These are phyloP conservation scores for Ailuropoda melanoleuca DNA, from an alignment of 2,113 vertebrate species.

Conservation along the genomic window DNA sequence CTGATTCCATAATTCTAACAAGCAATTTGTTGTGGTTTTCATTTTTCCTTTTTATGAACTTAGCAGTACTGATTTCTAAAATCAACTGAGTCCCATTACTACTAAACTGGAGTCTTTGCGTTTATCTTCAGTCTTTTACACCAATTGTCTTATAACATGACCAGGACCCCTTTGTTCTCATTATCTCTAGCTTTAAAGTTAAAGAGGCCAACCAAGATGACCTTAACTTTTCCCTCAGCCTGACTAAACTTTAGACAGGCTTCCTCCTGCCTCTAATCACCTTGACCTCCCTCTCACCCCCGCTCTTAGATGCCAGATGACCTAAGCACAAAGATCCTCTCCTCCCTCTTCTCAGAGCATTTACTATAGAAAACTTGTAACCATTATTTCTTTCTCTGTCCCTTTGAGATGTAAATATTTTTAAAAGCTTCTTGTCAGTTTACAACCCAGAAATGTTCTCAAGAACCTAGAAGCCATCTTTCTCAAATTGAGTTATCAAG, in stretches of 20 bases:
- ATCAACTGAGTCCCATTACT: neutral
- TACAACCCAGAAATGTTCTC: neutral
- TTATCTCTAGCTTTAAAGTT: neutral
- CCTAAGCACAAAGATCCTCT: neutral
- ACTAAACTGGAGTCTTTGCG: neutral
- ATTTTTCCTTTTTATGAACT: constrained; percentile 3
- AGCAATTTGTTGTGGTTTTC: neutral
- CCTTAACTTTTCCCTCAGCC: neutral
- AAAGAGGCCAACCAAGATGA: neutral
- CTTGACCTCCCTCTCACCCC: neutral
- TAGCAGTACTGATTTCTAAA: neutral
- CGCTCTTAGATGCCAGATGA: neutral
- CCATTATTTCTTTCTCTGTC: neutral
- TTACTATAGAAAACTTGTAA: neutral
- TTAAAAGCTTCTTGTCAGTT: neutral
- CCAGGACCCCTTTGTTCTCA: neutral
- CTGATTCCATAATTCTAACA: neutral
- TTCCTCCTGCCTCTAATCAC: neutral
- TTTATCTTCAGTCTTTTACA: neutral
- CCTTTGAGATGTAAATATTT: neutral
- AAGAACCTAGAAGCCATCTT: neutral
- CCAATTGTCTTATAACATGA: neutral
- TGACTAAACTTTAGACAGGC: neutral
- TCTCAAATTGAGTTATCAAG: neutral
- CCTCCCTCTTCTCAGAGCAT: neutral